These are phyloP conservation scores for Gastracanthus pulcherrimus DNA, from an alignment of 2,888 invertebrate species.

Conservation along the genomic window DNA sequence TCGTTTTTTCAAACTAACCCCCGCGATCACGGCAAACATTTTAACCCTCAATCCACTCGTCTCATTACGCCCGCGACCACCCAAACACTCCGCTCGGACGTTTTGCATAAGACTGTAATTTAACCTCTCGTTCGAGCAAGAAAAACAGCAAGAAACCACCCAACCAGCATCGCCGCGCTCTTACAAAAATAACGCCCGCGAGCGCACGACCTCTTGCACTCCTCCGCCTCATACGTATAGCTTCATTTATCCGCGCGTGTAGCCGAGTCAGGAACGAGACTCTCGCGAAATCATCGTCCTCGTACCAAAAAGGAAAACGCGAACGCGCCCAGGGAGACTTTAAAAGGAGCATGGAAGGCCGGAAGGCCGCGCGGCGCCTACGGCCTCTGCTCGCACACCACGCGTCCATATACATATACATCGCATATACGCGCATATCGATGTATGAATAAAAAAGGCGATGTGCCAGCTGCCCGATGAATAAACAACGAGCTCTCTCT, in stretches of 20 bases:
- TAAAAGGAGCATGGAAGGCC: slow-evolving; percentile 36
- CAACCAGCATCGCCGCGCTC: not conserved
- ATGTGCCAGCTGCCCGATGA: slow-evolving; percentile 42
- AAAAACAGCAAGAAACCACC: slow-evolving; percentile 23
- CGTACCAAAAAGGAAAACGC: not conserved
- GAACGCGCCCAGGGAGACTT: not conserved
- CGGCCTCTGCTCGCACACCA: too few relatives aligned
- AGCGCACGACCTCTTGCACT: too few relatives aligned
- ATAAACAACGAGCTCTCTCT: slow-evolving; percentile 54
- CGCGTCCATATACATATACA: not conserved
- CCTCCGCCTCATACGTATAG: too few relatives aligned
- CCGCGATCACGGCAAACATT: slow-evolving; percentile 12
- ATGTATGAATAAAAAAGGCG: slow-evolving; percentile 44
- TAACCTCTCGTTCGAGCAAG: not conserved
- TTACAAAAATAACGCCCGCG: slow-evolving; percentile 25
- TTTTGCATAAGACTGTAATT: slow-evolving; percentile 49
- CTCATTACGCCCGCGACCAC: slow-evolving; percentile 49
- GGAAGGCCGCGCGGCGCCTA: not conserved
- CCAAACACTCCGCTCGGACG: slow-evolving; percentile 14
- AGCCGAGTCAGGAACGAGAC: not conserved
- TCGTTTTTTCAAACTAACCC: not conserved
- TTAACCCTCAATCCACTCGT: slow-evolving; percentile 41
- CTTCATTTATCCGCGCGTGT: not conserved
- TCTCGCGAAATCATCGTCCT: not conserved
- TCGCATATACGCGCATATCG: slow-evolving; percentile 30